phyloP scores from a whole-genome alignment of 2,797 vertebrate species.

The Hozukius guyotensis region DNA sequence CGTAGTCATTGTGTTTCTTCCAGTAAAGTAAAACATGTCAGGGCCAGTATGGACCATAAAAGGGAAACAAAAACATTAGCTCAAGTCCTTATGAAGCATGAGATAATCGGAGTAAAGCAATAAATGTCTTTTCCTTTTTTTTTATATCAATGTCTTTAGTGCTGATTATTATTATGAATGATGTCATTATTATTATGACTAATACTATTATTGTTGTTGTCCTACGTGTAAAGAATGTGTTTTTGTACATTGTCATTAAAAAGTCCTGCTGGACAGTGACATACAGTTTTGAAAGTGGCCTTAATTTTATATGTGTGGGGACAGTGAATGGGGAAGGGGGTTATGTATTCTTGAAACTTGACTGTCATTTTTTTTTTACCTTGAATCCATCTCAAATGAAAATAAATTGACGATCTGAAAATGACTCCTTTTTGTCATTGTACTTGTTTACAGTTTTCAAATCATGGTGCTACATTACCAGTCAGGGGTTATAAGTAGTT shows the following conservation, averaged over 20 bases:
- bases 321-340: slow-evolving; percentile 78
- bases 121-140: slow-evolving; percentile 56
- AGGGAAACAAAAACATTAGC: slow-evolving; percentile 47
- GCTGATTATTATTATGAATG: slow-evolving; percentile 69
- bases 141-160: slow-evolving; percentile 68
- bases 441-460: slow-evolving; percentile 78
- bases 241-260: slow-evolving; percentile 85
- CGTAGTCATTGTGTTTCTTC: slow-evolving; percentile 48
- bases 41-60: slow-evolving; percentile 66
- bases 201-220: slow-evolving; percentile 83
- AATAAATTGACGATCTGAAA: slow-evolving; percentile 84
- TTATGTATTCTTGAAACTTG: slow-evolving; percentile 80
- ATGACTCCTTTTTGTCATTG: slow-evolving; percentile 79
- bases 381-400: slow-evolving; percentile 77
- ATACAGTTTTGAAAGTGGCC: slow-evolving; percentile 84
- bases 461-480: slow-evolving; percentile 61
- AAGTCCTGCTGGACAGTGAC: slow-evolving; percentile 89
- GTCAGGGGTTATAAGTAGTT: slow-evolving; percentile 44
- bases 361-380: slow-evolving; percentile 71
- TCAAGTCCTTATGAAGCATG: slow-evolving; percentile 33
- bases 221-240: slow-evolving; percentile 81
- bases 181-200: slow-evolving; percentile 81
- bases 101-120: slow-evolving; percentile 47
- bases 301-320: slow-evolving; percentile 84
- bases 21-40: slow-evolving; percentile 42